Conservation (phyloP, 2,113 vertebrate species). For the Epinephelus lanceolatus region DNA sequence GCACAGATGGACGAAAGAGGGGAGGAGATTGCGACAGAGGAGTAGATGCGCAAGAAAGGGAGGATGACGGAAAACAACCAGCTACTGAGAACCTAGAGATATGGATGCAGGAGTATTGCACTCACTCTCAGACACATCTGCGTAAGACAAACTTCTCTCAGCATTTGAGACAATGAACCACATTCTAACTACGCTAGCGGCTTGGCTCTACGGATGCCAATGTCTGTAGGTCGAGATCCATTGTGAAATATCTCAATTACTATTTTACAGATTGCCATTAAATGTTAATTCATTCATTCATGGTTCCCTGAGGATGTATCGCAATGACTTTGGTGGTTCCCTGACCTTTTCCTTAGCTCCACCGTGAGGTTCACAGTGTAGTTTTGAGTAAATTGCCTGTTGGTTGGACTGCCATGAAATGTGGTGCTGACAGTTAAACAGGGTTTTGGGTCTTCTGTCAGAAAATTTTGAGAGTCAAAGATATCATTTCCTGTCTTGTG, state of each 20-base stretch:
- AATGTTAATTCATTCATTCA: background rate
- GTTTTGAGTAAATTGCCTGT: background rate
- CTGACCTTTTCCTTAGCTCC: background rate
- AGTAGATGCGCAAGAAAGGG: conserved; percentile 18
- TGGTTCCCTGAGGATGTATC: background rate
- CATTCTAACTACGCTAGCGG: background rate
- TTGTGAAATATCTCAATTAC: background rate
- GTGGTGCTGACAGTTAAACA: background rate
- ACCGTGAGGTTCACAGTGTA: background rate
- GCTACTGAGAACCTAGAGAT: background rate
- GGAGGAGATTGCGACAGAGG: conserved; percentile 44
- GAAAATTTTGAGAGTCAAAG: no score
- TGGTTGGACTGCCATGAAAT: background rate
- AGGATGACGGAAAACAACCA: conserved; percentile 26
- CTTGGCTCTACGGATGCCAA: background rate
- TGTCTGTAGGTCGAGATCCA: background rate
- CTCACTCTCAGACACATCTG: background rate
- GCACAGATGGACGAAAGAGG: conserved; percentile 52
- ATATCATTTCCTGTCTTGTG: no score
- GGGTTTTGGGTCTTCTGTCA: no score
- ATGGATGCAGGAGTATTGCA: background rate
- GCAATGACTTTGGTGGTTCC: background rate
- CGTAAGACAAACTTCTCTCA: background rate
- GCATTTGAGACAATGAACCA: background rate
- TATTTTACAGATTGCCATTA: background rate